phyloP scores from a whole-genome alignment of 2,113 vertebrate genomes.

The Haemorhous mexicanus region DNA sequence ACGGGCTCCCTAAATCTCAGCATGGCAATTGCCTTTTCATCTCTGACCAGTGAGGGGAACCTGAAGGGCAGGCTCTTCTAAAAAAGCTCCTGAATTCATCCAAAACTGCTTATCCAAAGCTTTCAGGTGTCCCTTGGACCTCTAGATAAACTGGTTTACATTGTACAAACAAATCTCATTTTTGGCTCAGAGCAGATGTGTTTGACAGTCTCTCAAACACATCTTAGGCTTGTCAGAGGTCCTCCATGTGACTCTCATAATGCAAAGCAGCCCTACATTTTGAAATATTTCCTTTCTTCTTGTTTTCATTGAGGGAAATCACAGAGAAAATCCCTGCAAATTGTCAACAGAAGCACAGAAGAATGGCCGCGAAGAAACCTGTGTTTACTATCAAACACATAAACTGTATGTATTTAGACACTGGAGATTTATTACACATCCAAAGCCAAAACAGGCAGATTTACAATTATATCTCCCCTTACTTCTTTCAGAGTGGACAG shows the following conservation, averaged over 20 bases:
- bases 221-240: conserved; percentile 56
- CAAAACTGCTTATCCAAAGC: conserved; percentile 54
- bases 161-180: conserved; percentile 54
- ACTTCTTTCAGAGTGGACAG: neutral
- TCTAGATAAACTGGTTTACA: conserved; percentile 57
- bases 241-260: conserved; percentile 54
- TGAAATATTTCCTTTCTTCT: conserved; percentile 52
- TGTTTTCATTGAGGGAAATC: conserved; percentile 55
- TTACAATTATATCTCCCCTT: conserved; percentile 13
- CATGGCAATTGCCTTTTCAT: neutral
- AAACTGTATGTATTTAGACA: conserved; percentile 41
- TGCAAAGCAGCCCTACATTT: conserved; percentile 51
- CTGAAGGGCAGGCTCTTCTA: neutral
- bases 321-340: conserved; percentile 45
- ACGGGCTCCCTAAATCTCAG: neutral
- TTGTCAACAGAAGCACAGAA: conserved; percentile 49
- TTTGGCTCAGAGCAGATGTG: conserved; percentile 58
- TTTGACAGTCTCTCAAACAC: conserved; percentile 63
- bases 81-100: neutral
- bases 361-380: neutral
- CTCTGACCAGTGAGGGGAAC: neutral
- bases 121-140: conserved; percentile 55
- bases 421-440: conserved; percentile 36
- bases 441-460: conserved; percentile 21
- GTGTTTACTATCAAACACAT: conserved; percentile 38